Conservation (phyloP, 2,113 vertebrate species). For the Bucco capensis region DNA sequence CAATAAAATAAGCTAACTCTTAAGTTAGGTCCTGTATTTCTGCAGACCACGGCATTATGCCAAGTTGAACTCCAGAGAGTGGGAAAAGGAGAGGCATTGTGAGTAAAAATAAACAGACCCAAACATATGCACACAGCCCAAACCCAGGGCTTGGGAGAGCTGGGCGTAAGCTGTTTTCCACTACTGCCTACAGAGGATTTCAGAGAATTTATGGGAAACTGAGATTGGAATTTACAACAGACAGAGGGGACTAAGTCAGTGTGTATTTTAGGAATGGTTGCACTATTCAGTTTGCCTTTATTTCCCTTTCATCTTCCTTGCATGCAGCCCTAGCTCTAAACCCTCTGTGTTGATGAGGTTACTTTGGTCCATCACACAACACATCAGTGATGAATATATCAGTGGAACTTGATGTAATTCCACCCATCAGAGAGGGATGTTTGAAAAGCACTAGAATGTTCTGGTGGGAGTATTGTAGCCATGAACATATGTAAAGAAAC, state of each 20-base stretch:
- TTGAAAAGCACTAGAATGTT: not conserved
- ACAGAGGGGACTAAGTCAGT: not conserved
- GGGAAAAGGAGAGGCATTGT: slow-evolving; percentile 29
- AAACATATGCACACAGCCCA: slow-evolving; percentile 9
- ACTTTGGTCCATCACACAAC: not conserved
- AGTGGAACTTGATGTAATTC: not conserved
- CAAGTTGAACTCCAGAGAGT: slow-evolving; percentile 17
- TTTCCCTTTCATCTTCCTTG: not conserved
- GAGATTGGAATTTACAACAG: slow-evolving; percentile 3
- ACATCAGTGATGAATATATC: not conserved
- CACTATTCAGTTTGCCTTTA: not conserved
- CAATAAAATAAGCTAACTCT: not conserved
- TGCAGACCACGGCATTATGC: not conserved
- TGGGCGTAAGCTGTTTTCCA: slow-evolving; percentile 15
- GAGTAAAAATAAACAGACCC: slow-evolving; percentile 51
- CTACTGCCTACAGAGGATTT: slow-evolving; percentile 33
- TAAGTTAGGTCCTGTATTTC: not conserved
- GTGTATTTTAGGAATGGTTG: not conserved
- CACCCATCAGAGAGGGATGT: not conserved
- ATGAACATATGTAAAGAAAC: not conserved
- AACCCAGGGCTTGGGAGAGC: not conserved
- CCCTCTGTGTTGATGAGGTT: not conserved
- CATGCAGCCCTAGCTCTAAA: not conserved
- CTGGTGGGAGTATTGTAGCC: not conserved
- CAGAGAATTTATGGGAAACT: slow-evolving; percentile 23